Conservation (phyloP, 1,140 invertebrate species). For the Cotesia glomerata region DNA sequence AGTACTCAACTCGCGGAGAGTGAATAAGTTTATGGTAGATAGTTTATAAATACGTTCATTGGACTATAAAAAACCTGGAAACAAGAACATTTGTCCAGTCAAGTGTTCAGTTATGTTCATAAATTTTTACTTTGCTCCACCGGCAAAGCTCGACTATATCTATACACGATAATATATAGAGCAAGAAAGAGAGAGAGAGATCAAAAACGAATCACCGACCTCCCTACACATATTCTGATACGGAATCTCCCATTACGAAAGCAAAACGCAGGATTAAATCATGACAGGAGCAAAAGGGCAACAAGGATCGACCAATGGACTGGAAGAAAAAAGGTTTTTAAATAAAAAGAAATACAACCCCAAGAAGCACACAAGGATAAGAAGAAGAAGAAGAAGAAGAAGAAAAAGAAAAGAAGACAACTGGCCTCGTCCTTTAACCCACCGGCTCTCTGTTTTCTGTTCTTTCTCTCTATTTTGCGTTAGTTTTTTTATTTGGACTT, state of each 20-base stretch:
- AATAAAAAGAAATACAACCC: conserved; percentile 8
- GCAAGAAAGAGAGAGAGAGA: not conserved
- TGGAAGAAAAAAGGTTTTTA: conserved; percentile 23
- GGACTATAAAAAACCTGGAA: no score
- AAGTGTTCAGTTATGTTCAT: no score
- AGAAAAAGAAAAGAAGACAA: conserved; percentile 4
- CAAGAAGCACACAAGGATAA: conserved; percentile 2
- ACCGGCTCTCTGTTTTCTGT: not conserved
- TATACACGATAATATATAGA: no score
- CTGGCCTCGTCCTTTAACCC: not conserved
- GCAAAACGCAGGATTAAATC: conserved; percentile 34
- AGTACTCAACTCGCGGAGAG: no score
- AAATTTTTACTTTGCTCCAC: no score
- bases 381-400: conserved; percentile 1
- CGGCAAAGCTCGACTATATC: no score
- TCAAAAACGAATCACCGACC: conserved; percentile 13
- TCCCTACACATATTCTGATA: conserved; percentile 16
- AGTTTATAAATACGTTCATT: no score
- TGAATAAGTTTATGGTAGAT: no score
- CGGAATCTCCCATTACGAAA: conserved; percentile 28
- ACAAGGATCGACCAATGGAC: conserved; percentile 31
- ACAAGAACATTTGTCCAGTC: no score
- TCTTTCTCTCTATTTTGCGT: not conserved
- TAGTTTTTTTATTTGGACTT: conserved; percentile 3
- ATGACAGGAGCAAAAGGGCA: conserved; percentile 23